These are phyloP conservation scores for Fulica atra DNA, from an alignment of 2,113 vertebrate genomes.

Conservation along the genomic window DNA sequence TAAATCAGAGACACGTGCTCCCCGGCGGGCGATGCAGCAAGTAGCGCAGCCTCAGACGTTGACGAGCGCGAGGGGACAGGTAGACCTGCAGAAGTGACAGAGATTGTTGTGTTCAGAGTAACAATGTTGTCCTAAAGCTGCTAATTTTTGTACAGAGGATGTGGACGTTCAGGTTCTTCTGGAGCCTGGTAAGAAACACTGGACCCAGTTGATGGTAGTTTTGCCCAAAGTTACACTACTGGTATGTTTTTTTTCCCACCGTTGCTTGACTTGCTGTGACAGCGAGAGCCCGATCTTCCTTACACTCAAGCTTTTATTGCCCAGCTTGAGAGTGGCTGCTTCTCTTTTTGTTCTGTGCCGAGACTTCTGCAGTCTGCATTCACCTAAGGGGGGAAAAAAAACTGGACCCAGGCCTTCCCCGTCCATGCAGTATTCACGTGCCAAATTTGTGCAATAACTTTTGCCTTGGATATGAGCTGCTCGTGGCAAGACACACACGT, in stretches of 20 bases:
- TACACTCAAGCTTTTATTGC: neutral
- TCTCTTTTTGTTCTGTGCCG: neutral
- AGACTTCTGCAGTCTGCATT: neutral
- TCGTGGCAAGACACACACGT: neutral
- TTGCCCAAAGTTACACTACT: neutral
- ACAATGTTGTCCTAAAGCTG: constrained; percentile 65
- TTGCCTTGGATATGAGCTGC: constrained; percentile 35
- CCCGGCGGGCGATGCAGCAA: neutral
- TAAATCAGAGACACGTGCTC: neutral
- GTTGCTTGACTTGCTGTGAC: neutral
- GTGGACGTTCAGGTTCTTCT: constrained; percentile 7
- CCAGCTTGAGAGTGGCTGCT: neutral
- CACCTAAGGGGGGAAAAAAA: neutral
- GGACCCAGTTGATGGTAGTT: constrained; percentile 47
- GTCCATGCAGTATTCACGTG: constrained; percentile 47
- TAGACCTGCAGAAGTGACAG: constrained; percentile 11
- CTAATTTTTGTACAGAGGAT: constrained; percentile 49
- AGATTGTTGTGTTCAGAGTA: constrained; percentile 17
- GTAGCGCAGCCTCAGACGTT: neutral
- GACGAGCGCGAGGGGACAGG: neutral
- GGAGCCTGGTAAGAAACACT: constrained; percentile 32
- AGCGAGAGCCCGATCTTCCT: constrained; percentile 1
- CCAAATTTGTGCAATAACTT: constrained; percentile 68
- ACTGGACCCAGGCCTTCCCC: constrained; percentile 17
- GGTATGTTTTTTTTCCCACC: neutral